Evolutionary conservation across 2,797 vertebrate species (phyloP).

Genomic region (Smutsia gigantea): DNA sequence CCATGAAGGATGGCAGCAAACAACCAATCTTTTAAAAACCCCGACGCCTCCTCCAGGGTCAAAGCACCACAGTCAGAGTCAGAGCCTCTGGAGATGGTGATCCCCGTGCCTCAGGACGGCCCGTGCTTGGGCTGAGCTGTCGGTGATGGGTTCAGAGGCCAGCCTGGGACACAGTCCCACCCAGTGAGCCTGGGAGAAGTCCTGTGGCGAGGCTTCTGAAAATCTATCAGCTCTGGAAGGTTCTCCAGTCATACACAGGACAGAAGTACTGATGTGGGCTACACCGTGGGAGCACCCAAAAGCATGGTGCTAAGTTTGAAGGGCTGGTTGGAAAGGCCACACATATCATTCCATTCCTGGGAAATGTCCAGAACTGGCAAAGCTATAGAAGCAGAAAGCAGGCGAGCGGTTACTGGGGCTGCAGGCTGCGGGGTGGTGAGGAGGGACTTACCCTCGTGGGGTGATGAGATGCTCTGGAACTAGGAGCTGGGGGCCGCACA

Average conservation of each 20-base stretch:
- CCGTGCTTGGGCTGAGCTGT: rapidly evolving
- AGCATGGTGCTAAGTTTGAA: neutral
- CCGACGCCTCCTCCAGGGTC: neutral
- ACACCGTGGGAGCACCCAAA: neutral
- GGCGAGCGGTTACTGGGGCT: neutral
- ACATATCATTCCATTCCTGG: neutral
- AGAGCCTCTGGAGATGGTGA: too few relatives aligned
- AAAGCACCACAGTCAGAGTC: too few relatives aligned
- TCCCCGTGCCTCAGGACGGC: neutral
- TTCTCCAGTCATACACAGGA: neutral
- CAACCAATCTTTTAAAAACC: neutral
- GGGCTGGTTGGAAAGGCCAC: neutral
- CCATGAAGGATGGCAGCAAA: neutral
- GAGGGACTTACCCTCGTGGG: neutral
- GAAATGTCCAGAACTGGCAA: neutral
- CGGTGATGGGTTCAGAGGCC: neutral
- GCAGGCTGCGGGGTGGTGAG: neutral
- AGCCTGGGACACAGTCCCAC: neutral
- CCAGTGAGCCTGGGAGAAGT: neutral
- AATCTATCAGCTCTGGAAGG: neutral
- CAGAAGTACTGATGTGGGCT: neutral
- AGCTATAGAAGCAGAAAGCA: neutral
- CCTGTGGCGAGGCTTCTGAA: neutral
- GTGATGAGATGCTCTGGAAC: neutral
- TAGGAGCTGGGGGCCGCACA: neutral